Conservation (phyloP, 1,140 invertebrate species). For the Diachasmimorpha longicaudata region DNA sequence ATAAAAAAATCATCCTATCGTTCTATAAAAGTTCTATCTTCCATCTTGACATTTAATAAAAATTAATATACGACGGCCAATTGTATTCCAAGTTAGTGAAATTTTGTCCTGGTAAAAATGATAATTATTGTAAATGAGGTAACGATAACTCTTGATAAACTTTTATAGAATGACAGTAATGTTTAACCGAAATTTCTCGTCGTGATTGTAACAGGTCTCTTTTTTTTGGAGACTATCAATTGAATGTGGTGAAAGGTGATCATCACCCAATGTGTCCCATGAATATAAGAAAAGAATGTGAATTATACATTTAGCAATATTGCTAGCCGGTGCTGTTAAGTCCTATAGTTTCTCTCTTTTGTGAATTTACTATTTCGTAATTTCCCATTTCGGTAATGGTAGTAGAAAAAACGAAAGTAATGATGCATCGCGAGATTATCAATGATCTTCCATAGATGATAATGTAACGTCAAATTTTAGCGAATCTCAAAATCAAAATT, state of each 20-base stretch:
- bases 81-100: too few species aligned
- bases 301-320: background rate
- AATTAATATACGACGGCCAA: too few species aligned
- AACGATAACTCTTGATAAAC: too few species aligned
- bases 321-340: slow-evolving; percentile 18
- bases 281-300: slow-evolving; percentile 7
- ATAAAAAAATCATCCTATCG: too few species aligned
- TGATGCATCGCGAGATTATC: slow-evolving; percentile 13
- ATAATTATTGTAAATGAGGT: too few species aligned
- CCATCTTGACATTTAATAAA: too few species aligned
- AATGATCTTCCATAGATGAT: slow-evolving; percentile 24
- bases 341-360: background rate
- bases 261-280: slow-evolving; percentile 20
- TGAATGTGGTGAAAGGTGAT: background rate
- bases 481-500: background rate
- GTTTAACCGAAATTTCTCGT: too few species aligned
- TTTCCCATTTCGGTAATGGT: background rate
- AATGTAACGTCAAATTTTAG: background rate
- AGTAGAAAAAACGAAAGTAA: slow-evolving; percentile 6
- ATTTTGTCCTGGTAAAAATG: too few species aligned
- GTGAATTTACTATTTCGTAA: background rate
- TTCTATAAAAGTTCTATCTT: too few species aligned
- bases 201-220: too few species aligned
- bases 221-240: background rate
- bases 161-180: too few species aligned